phyloP scores from a whole-genome alignment of 2,113 vertebrate genomes.

The Peromyscus californicus region DNA sequence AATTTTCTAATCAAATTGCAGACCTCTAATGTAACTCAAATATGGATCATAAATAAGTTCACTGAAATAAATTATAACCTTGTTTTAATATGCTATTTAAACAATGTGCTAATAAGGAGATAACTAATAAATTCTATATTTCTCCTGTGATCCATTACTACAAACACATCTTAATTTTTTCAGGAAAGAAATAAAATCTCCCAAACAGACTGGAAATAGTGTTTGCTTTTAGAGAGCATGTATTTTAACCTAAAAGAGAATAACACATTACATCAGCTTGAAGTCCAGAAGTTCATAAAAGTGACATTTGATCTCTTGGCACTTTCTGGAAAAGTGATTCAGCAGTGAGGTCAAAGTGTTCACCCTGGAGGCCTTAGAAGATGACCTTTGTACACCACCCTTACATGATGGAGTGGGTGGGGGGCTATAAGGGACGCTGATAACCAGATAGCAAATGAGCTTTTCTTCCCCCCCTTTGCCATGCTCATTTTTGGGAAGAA shows the following conservation, averaged over 20 bases:
- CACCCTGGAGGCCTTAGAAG: slow-evolving; percentile 48
- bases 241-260: slow-evolving; percentile 56
- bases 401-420: slow-evolving; percentile 25
- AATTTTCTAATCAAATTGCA: slow-evolving; percentile 67
- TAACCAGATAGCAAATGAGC: background rate
- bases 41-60: slow-evolving; percentile 45
- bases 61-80: background rate
- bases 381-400: slow-evolving; percentile 66
- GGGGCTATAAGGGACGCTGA: background rate
- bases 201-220: slow-evolving; percentile 15
- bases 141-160: background rate
- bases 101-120: background rate
- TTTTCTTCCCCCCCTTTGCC: slow-evolving; percentile 41
- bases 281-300: slow-evolving; percentile 74
- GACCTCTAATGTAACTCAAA: slow-evolving; percentile 60
- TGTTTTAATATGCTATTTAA: slow-evolving; percentile 39
- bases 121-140: slow-evolving; percentile 38
- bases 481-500: background rate
- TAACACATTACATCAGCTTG: slow-evolving; percentile 47
- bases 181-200: slow-evolving; percentile 26
- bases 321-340: slow-evolving; percentile 81
- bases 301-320: slow-evolving; percentile 72
- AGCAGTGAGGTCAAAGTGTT: slow-evolving; percentile 72
- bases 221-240: slow-evolving; percentile 51
- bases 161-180: slow-evolving; percentile 26